These are phyloP conservation scores for Notolabrus celidotus DNA, from an alignment of 2,797 vertebrate species.

Conservation along the genomic window DNA sequence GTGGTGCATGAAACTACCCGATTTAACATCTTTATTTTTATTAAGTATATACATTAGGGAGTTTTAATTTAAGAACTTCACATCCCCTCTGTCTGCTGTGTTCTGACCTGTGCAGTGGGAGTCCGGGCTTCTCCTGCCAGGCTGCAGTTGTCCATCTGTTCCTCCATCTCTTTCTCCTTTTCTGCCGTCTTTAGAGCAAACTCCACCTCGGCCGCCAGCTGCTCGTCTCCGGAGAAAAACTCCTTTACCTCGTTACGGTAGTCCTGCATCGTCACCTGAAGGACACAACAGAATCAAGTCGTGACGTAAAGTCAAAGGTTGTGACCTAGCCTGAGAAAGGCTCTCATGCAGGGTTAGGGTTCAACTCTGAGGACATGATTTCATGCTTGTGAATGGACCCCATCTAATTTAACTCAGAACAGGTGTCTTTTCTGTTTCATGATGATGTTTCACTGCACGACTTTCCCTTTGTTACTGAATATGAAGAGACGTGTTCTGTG, in stretches of 20 bases:
- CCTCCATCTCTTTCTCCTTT: constrained; percentile 83
- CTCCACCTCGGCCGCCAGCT: constrained; percentile 93
- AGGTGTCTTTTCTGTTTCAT: background rate
- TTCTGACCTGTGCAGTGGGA: constrained; percentile 34
- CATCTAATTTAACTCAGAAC: background rate
- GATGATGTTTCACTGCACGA: background rate
- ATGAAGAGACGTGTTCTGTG: background rate
- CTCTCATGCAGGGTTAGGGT: background rate
- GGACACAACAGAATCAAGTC: background rate
- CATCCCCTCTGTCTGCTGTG: too few relatives aligned
- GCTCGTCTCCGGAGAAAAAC: constrained; percentile 91
- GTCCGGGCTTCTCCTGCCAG: constrained; percentile 9
- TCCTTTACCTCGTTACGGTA: constrained; percentile 92
- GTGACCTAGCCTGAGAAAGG: background rate
- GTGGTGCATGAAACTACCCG: too few relatives aligned
- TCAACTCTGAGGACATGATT: background rate
- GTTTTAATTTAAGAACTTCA: too few relatives aligned
- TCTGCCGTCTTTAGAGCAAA: constrained; percentile 91
- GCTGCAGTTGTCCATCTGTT: constrained; percentile 65
- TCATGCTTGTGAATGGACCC: background rate
- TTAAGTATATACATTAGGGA: too few relatives aligned
- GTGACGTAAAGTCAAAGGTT: background rate
- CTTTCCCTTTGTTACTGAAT: background rate
- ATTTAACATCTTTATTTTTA: too few relatives aligned
- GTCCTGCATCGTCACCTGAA: constrained; percentile 90